Percentiles rank a stretch among this genome's conserved stretches.
phyloP scores from a whole-genome alignment of 2,797 vertebrate species.

The Psittacula derbiana region DNA sequence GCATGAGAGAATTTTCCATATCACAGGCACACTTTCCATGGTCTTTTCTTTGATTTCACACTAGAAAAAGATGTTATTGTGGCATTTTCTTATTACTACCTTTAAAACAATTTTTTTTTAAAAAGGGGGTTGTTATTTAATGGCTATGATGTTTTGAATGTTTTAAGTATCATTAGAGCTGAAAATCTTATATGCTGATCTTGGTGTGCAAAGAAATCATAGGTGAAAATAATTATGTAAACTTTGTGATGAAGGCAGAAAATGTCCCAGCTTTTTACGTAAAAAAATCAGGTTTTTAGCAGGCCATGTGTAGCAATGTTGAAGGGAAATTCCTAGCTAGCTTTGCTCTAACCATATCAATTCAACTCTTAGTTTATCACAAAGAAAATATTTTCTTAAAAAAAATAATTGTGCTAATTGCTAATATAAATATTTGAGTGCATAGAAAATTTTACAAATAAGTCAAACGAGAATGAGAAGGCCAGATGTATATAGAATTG shows the following conservation, averaged over 20 bases:
- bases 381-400: background rate
- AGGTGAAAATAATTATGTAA: background rate
- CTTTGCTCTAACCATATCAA: background rate
- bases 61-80: background rate
- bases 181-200: background rate
- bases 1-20: constrained; percentile 17
- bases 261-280: background rate
- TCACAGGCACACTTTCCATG: background rate
- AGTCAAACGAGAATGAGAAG: background rate
- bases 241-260: background rate
- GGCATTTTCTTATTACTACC: background rate
- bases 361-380: background rate
- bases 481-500: background rate
- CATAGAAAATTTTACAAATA: background rate
- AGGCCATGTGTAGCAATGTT: background rate
- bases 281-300: background rate
- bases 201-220: background rate
- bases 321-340: background rate
- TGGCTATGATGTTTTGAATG: background rate
- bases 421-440: background rate
- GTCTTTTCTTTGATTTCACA: background rate
- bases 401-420: background rate
- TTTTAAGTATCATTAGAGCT: background rate
- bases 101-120: background rate
- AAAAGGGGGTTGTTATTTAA: background rate